These are phyloP conservation scores for Panulirus ornatus DNA, from an alignment of 1,140 invertebrate genomes.

Conservation along the genomic window DNA sequence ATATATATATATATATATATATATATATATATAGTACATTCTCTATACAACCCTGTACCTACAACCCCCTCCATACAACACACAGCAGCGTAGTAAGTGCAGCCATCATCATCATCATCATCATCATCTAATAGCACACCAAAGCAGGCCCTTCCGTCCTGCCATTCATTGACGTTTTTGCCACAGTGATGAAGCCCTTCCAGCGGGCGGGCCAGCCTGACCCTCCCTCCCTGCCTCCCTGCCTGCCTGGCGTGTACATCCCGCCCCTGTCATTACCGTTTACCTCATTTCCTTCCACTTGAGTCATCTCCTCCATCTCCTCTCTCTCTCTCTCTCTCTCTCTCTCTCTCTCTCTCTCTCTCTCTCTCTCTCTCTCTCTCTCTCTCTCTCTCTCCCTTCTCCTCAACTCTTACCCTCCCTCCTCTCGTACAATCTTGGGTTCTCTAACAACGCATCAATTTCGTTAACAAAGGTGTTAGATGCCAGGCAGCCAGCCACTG, in stretches of 20 bases:
- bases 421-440: background rate
- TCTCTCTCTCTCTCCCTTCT: background rate
- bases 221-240: too few species aligned
- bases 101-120: too few species aligned
- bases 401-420: background rate
- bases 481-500: too few species aligned
- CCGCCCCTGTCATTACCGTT: background rate
- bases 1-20: background rate
- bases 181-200: too few species aligned
- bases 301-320: too few species aligned
- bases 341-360: background rate
- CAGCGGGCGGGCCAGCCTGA: too few species aligned
- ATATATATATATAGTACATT: background rate
- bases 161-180: background rate
- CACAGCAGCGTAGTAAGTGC: too few species aligned
- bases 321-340: background rate
- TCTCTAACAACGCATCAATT: background rate
- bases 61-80: too few species aligned
- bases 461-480: background rate
- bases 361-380: background rate
- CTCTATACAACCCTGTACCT: too few species aligned
- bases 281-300: constrained; percentile 10
- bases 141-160: background rate
- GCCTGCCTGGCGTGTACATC: background rate
- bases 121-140: background rate